Evolutionary conservation across 1,140 invertebrate genomes (phyloP).

Genomic region (Prorops nasuta): DNA sequence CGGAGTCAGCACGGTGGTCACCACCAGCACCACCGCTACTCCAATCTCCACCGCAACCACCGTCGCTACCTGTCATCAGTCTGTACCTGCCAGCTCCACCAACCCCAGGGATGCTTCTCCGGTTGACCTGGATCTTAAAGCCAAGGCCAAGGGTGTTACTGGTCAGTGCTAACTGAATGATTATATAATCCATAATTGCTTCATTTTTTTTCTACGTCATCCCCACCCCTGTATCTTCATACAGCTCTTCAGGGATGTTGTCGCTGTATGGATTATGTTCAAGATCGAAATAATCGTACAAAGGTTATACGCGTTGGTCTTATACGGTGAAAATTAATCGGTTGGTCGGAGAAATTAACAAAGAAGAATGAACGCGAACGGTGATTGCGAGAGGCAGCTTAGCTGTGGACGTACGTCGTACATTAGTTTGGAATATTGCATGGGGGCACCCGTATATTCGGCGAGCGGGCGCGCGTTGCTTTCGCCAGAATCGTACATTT

Average conservation of each 20-base stretch:
- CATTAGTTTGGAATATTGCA: conserved; percentile 43
- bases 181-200: too few species aligned
- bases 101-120: conserved; percentile 27
- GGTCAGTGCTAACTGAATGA: too few species aligned
- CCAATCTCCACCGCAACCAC: conserved; percentile 19
- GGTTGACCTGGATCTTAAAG: conserved; percentile 40
- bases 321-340: conserved; percentile 13
- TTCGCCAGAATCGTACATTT: conserved; percentile 43
- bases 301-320: conserved; percentile 8
- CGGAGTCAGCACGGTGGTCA: conserved; percentile 19
- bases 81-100: too few species aligned
- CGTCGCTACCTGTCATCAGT: conserved; percentile 22
- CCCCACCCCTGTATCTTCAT: not conserved
- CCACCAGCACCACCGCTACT: conserved; percentile 14
- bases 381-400: conserved; percentile 2
- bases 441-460: conserved; percentile 48
- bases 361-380: not conserved
- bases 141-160: conserved; percentile 40
- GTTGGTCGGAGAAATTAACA: not conserved
- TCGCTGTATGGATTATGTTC: conserved; percentile 8
- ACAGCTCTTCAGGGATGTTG: not conserved
- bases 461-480: conserved; percentile 25
- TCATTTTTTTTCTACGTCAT: too few species aligned
- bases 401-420: conserved; percentile 29
- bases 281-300: conserved; percentile 9